Percentiles rank a stretch among this genome's conserved stretches.
phyloP scores from a whole-genome alignment of 2,888 invertebrate genomes.

The Vanessa cardui region DNA sequence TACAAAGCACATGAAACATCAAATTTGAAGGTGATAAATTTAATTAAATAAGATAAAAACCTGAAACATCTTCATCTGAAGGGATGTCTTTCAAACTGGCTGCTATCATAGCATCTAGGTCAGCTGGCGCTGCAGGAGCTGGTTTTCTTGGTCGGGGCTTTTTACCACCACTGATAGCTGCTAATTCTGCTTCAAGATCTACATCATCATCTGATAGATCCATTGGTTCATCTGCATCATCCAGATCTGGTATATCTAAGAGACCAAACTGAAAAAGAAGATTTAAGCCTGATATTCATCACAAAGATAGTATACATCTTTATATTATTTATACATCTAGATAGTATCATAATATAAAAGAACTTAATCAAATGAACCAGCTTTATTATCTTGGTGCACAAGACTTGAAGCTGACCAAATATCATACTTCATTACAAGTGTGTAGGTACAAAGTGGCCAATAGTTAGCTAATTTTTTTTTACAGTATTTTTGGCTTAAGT shows the following conservation, averaged over 20 bases:
- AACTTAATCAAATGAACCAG: too few species aligned
- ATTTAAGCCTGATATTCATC: neutral
- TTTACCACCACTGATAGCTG: constrained; percentile 83
- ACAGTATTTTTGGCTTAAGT: too few species aligned
- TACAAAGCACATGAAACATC: too few species aligned
- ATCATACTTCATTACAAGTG: too few species aligned
- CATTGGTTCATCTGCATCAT: constrained; percentile 78
- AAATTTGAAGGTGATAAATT: neutral
- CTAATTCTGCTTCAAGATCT: constrained; percentile 93
- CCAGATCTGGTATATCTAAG: constrained; percentile 86
- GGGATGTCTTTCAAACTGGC: constrained; percentile 90
- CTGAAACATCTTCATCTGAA: constrained; percentile 88
- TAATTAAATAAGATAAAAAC: constrained; percentile 37
- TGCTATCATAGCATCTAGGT: constrained; percentile 89
- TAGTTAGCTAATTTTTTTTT: too few species aligned
- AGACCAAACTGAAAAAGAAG: constrained; percentile 86
- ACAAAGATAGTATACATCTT: too few species aligned
- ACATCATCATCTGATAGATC: constrained; percentile 86
- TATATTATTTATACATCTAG: too few species aligned
- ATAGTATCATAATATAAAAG: too few species aligned
- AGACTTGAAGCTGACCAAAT: too few species aligned
- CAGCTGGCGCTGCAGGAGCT: constrained; percentile 74
- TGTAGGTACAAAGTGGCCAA: too few species aligned
- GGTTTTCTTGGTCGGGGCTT: constrained; percentile 59
- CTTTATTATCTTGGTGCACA: too few species aligned